Evolutionary conservation across 2,888 invertebrate genomes (phyloP), one percentile per base, ranked within the genome.

Genomic region (Drosophila monieri): DNA sequence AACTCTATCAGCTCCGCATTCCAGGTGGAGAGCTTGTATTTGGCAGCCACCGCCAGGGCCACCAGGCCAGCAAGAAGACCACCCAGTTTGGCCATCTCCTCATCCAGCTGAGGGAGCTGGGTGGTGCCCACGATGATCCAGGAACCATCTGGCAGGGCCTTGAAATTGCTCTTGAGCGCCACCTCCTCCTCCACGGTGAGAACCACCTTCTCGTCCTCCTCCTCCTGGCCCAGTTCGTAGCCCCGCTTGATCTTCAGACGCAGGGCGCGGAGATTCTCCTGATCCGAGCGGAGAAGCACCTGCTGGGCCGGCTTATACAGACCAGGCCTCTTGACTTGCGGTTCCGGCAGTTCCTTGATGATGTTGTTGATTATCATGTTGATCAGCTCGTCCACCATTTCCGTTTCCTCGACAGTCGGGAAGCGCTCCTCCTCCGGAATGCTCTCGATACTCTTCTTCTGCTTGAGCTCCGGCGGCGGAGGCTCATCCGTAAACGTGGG

Each of bases 1-100:
- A 94, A 94, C 77, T 94, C 93, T 0, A 95, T 93, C 0, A 95
- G 92, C 0, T 93, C 93, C 0, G 88, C 62, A 1, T 93, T 93
- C 95, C 95, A 95, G 0, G 94, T 93, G 30, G 93, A 88, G 2
- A 91, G 79, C 35, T 81, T 90, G 46, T 90, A 91, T 77, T 94
- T 95, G 70, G 93, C 93, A 0, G 94, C 93, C 6, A 94, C 93
- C 0, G 94, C 93, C 0, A 78, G 74, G 2, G 89, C 80, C 2
- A 87, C 78, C 3, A 91, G 56, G 8, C 76, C 77, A 0, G 89
- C 76, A 1, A 90, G 74, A 2, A 91, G 66, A 0, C 89, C 89
- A 9, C 67, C 80, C 41, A 90, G 60, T 25, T 89, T 90, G 27
- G 78, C 73, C 62, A 77, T 76, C 27, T 87, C 87, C 35, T 77